Conservation (phyloP, 2,888 invertebrate genomes). For the Monoplex corrugatus region DNA sequence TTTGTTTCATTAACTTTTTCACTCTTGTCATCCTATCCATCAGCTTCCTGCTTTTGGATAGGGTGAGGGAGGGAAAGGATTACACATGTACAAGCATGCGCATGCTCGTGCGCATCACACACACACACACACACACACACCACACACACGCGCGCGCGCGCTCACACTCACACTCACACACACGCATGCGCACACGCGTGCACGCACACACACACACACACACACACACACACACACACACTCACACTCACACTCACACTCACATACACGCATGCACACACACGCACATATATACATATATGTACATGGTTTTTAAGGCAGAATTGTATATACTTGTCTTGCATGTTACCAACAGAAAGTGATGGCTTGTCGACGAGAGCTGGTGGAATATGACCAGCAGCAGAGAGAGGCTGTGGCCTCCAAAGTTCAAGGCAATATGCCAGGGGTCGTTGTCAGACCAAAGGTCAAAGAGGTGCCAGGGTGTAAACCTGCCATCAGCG, state of each 20-base stretch:
- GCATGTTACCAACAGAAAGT: conserved; percentile 88
- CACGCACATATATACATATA: not conserved
- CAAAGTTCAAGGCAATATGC: conserved; percentile 57
- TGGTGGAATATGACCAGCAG: conserved; percentile 93
- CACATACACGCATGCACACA: not conserved
- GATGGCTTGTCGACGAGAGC: conserved; percentile 93
- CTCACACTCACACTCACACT: not conserved
- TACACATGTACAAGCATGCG: no score
- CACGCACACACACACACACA: not conserved
- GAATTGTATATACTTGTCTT: no score
- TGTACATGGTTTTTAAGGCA: not conserved
- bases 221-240: no score
- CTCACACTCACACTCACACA: no score
- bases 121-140: no score
- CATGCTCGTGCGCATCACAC: no score
- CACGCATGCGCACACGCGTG: no score
- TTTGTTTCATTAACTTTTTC: no score
- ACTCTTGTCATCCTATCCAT: no score
- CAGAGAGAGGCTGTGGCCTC: conserved; percentile 78
- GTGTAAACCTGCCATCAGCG: conserved; percentile 32
- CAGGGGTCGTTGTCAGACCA: conserved; percentile 49
- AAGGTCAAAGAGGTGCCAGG: conserved; percentile 52
- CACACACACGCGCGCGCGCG: no score
- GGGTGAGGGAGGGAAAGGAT: no score
- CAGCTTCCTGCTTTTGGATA: no score